Conservation (phyloP, 2,797 vertebrate genomes). For the Gallirallus australis region DNA sequence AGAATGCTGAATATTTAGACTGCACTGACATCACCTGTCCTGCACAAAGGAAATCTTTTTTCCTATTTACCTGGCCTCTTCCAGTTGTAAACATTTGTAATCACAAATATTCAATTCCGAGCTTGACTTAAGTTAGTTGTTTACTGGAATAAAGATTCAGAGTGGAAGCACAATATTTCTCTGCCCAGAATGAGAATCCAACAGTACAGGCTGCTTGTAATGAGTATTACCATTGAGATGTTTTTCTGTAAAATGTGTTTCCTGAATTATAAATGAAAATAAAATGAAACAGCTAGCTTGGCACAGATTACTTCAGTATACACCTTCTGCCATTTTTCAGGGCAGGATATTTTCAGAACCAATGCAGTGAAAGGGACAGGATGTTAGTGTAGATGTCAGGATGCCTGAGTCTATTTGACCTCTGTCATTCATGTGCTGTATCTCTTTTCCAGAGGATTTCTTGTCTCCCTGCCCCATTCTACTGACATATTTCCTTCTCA, state of each 20-base stretch:
- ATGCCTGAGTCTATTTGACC: not conserved
- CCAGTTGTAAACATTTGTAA: conserved; percentile 19
- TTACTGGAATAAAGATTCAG: conserved; percentile 26
- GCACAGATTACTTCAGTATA: not conserved
- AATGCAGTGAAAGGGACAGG: not conserved
- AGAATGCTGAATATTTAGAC: conserved; percentile 20
- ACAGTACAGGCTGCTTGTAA: not conserved
- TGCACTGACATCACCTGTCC: not conserved
- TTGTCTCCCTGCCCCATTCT: rapidly evolving
- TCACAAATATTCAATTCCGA: conserved; percentile 7
- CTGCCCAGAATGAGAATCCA: not conserved
- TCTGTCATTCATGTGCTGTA: not conserved
- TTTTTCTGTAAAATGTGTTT: conserved; percentile 25
- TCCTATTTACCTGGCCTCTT: not conserved
- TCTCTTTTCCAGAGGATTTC: not conserved
- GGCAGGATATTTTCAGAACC: not conserved
- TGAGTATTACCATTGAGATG: not conserved
- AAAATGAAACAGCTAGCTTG: conserved; percentile 49
- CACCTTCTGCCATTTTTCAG: conserved; percentile 26
- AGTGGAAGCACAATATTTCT: conserved; percentile 1
- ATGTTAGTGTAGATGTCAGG: not conserved
- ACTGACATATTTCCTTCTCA: not conserved
- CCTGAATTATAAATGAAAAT: conserved; percentile 62
- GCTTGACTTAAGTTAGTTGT: not conserved
- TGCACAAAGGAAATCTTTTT: not conserved